These are phyloP conservation scores for Syrphus vitripennis DNA, from an alignment of 2,888 invertebrate genomes.

Conservation along the genomic window DNA sequence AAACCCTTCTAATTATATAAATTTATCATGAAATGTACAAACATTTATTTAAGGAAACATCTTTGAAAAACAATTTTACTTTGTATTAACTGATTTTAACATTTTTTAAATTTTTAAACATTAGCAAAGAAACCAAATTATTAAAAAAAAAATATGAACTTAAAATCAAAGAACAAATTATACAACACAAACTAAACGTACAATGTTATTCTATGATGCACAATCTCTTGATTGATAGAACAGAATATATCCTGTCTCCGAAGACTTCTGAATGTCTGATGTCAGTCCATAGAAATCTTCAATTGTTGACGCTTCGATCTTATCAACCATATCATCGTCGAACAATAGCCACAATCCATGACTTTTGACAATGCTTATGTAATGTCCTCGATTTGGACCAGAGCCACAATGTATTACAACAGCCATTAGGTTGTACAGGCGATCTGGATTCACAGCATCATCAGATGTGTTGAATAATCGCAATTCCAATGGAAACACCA, in stretches of 20 bases:
- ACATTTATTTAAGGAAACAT: background rate
- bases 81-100: background rate
- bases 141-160: background rate
- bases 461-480: slow-evolving; percentile 99
- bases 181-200: slow-evolving; percentile 3
- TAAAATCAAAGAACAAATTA: background rate
- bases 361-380: slow-evolving; percentile 99
- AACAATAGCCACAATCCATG: slow-evolving; percentile 99
- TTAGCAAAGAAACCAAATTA: background rate
- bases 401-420: slow-evolving; percentile 99
- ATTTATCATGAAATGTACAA: background rate
- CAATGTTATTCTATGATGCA: slow-evolving; percentile 76
- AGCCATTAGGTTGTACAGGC: slow-evolving; percentile 98
- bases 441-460: slow-evolving; percentile 98
- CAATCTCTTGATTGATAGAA: slow-evolving; percentile 98
- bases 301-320: slow-evolving; percentile 98
- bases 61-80: background rate
- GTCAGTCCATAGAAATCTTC: slow-evolving; percentile 99
- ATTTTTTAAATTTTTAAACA: background rate
- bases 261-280: slow-evolving; percentile 98
- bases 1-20: background rate
- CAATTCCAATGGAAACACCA: slow-evolving; percentile 98
- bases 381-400: slow-evolving; percentile 99
- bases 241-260: slow-evolving; percentile 99
- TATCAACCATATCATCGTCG: slow-evolving; percentile 99